A percentile compares a stretch with the other conserved stretches of the same genome.
Evolutionary conservation across 2,888 invertebrate species (phyloP).

Genomic region (Strigamia transsilvanica): DNA sequence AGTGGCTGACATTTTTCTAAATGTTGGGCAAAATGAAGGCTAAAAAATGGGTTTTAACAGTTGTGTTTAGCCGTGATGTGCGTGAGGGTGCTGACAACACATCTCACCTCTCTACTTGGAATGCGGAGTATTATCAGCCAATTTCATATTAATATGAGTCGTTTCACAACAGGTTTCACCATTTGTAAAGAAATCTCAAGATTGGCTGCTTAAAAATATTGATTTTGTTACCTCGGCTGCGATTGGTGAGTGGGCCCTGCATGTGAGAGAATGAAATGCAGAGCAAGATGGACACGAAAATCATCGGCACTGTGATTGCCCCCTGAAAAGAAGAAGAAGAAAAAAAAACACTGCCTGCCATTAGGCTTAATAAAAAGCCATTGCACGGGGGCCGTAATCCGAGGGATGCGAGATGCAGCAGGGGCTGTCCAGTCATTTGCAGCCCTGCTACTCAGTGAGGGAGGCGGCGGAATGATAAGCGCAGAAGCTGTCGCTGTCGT

Average conservation of each 20-base stretch:
- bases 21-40: background rate
- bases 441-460: conserved; percentile 35
- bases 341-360: conserved; percentile 54
- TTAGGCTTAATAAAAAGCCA: conserved; percentile 55
- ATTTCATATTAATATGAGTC: conserved; percentile 55
- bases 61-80: conserved; percentile 21
- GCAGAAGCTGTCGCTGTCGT: conserved; percentile 46
- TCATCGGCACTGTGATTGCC: conserved; percentile 54
- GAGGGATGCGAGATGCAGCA: conserved; percentile 50
- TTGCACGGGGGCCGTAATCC: conserved; percentile 53
- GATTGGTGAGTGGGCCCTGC: conserved; percentile 53
- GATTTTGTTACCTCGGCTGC: conserved; percentile 54
- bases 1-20: background rate
- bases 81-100: conserved; percentile 43
- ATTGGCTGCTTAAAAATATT: conserved; percentile 55
- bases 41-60: background rate
- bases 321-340: conserved; percentile 47
- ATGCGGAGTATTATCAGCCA: conserved; percentile 53
- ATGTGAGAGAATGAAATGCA: conserved; percentile 51
- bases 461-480: conserved; percentile 32
- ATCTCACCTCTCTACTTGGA: conserved; percentile 48
- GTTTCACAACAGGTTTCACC: conserved; percentile 55
- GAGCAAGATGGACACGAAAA: conserved; percentile 55
- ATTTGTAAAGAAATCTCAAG: conserved; percentile 55
- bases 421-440: conserved; percentile 52